phyloP scores from a whole-genome alignment of 2,797 vertebrate genomes.

The Graptemys geographica region DNA sequence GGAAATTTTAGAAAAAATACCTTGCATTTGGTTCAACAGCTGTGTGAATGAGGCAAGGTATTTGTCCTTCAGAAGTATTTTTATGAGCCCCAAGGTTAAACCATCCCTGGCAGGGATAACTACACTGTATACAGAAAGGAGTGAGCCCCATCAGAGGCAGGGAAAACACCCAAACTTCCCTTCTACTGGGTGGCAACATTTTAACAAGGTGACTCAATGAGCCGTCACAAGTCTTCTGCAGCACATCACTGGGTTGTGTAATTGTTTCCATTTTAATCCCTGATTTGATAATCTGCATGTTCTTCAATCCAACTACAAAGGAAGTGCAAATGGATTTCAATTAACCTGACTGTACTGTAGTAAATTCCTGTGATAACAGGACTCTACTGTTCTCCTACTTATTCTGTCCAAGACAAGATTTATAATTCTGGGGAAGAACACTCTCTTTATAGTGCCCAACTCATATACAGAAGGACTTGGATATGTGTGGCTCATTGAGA shows the following conservation, averaged over 20 bases:
- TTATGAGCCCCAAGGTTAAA: background rate
- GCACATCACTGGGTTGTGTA: background rate
- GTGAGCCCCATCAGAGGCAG: background rate
- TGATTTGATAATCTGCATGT: conserved; percentile 22
- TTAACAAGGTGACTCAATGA: background rate
- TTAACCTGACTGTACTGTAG: background rate
- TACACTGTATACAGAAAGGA: background rate
- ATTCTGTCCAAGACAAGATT: background rate
- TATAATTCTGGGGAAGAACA: background rate
- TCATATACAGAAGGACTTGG: conserved; percentile 18
- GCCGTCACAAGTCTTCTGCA: too few species aligned
- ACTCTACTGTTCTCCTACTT: background rate
- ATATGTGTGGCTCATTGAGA: background rate
- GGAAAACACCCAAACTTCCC: background rate
- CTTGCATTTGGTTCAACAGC: background rate
- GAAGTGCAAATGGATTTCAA: background rate
- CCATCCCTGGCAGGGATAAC: background rate
- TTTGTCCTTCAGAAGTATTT: background rate
- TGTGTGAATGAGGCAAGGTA: background rate
- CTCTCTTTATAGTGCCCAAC: background rate
- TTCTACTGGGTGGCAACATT: background rate
- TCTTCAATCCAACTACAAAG: conserved; percentile 17
- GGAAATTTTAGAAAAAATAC: background rate
- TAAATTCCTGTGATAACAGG: background rate
- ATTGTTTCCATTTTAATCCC: background rate